Evolutionary conservation across 2,113 vertebrate genomes (phyloP), one percentile per base, ranked within the genome.

Genomic region (Corythornis cristatus): DNA sequence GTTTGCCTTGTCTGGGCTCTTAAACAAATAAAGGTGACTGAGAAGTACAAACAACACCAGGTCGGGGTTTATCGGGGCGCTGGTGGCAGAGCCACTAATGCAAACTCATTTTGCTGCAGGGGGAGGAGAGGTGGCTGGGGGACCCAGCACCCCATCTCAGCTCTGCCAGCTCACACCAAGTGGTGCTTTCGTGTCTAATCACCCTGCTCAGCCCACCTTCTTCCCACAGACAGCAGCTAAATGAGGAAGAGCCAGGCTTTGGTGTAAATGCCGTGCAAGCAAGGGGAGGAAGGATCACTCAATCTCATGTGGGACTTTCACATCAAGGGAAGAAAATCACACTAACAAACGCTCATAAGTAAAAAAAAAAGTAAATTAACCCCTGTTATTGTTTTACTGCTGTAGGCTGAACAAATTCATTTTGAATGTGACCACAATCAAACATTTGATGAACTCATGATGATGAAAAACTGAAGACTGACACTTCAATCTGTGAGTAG

Each of bases 21-120:
- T 98, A 98, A 99, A 98, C 98, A 99, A 99, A 99, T 98, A 98
- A 96, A 98, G 97, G 97, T 95, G 97, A 96, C 87, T 94, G 93
- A 96, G 97, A 94, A 95, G 96, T 82, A 96, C 96, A 97, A 95
- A 97, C 96, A 96, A 81, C 56, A 14, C 95, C 80, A 74, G 96
- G 90, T 61, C 22, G 53, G 91, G 86, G 83, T 78, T 96, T 89
- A 93, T 92, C 43, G 2, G 54, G 43, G 82, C 1, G 56, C 48
- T 48, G 94, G 37, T 89, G 83, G 62, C 85, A 51, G 90, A 3
- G 6, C 21, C 0, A 15, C 62, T 40, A 58, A 89, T 58, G 89
- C 65, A 73, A 28, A 76, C 79, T 86, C 33, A 84, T 51, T 12
- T 3, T 54, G 25, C 18, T 37, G 26, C 14, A 13, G 17, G 12